Conservation (phyloP, 2,888 invertebrate species). For the Tipula vernalis region DNA sequence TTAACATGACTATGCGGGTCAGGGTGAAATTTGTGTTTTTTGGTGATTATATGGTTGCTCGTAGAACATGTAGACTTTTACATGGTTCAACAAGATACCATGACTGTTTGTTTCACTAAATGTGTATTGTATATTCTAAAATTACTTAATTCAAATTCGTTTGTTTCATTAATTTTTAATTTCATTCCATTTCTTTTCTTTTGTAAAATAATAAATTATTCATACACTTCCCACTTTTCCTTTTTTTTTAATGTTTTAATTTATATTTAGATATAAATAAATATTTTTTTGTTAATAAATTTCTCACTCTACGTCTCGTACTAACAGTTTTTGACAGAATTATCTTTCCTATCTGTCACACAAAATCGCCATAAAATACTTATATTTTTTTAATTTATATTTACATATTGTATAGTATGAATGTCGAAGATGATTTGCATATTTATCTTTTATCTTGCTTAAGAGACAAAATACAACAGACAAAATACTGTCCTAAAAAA, state of each 20-base stretch:
- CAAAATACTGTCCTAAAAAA: not conserved
- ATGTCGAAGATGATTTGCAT: not conserved
- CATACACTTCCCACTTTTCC: not conserved
- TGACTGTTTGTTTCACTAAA: not conserved
- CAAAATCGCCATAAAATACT: not conserved
- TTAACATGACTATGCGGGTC: too few species aligned
- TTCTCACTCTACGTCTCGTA: not conserved
- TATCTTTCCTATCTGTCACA: not conserved
- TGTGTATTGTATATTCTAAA: not conserved
- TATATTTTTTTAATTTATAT: not conserved
- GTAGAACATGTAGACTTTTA: too few species aligned
- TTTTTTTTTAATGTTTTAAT: not conserved
- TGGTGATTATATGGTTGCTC: too few species aligned
- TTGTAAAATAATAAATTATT: not conserved
- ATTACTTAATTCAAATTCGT: not conserved
- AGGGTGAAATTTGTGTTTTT: too few species aligned
- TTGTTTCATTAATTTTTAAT: not conserved
- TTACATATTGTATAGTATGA: not conserved
- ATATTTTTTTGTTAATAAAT: not conserved
- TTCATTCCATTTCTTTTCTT: not conserved
- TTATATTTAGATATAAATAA: not conserved
- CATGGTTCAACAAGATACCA: not conserved
- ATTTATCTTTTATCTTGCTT: not conserved
- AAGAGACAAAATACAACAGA: not conserved
- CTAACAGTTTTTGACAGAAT: not conserved